Evolutionary conservation across 2,113 vertebrate genomes (phyloP), one percentile per base, ranked within the genome.

Genomic region (Myotis yumanensis): DNA sequence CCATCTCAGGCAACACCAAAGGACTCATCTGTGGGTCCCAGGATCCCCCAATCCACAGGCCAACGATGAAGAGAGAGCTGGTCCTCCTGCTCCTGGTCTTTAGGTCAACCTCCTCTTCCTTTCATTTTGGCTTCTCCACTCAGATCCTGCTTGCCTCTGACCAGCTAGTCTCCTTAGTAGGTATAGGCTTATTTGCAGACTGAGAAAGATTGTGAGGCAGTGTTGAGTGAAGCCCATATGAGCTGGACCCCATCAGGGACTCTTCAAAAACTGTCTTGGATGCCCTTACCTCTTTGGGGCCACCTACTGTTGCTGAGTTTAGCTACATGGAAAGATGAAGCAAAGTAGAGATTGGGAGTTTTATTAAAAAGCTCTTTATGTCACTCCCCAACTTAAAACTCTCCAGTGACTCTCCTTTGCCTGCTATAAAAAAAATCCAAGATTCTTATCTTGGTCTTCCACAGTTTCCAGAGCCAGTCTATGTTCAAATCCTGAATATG

Each of bases 1-100:
- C 69, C 96, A 97, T 86, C 96, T 96, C 89, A 82, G 11, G 80
- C 96, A 97, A 82, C 97, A 97, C 64, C 73, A 66, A 12, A 92
- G 11, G 83, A 97, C 40, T 86, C 96, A 97, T 48, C 43, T 35
- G 62, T 37, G 15, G 51, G 1, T 4, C 12, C 35, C 69, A 46
- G 22, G 5, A 16, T 66, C 66, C 30, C 17, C 25, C 54, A 22
- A 35, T 2, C n/a, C 30, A 18, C 79, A 32, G 37, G 43, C 40
- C 43, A 22, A 30, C 16, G 23, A 1, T 30, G 62, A 69, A 57
- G 69, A 76, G 14, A 57, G 10, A 12, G 30, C 52, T 37, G 62
- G 23, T 80, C 52, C 28, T 90, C 32, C 43, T 82, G 51, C 22
- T 84, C 25, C 66, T 80, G 79, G 43, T 68, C 96, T 94, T 80